A percentile compares a stretch with the other conserved stretches of the same genome.
Conservation (phyloP, 2,113 vertebrate genomes). For the Patagioenas fasciata region DNA sequence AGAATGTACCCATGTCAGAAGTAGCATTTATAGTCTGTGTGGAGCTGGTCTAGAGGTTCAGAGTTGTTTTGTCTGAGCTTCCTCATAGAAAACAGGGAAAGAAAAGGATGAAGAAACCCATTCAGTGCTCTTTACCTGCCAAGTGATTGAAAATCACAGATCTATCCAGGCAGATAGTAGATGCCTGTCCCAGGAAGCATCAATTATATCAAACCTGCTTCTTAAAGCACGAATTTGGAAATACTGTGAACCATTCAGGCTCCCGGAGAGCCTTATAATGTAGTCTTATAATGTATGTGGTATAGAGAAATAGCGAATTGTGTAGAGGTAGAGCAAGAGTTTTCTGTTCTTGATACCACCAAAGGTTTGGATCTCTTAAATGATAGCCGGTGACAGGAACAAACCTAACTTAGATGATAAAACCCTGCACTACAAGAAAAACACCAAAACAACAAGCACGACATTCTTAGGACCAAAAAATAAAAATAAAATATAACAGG, state of each 20-base stretch:
- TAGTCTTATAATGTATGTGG: not conserved
- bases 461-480: not conserved
- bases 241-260: not conserved
- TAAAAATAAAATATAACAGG: not conserved
- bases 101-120: not conserved
- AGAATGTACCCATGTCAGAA: too few species aligned
- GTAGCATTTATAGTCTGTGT: not conserved
- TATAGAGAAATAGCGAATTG: not conserved
- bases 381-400: not conserved
- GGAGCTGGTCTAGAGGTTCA: not conserved
- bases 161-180: not conserved
- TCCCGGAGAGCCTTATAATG: not conserved
- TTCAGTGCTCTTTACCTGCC: not conserved
- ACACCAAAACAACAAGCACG: not conserved
- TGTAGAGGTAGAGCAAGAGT: not conserved
- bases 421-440: not conserved
- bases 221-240: not conserved
- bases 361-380: not conserved
- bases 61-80: not conserved
- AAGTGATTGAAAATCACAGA: not conserved
- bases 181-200: not conserved
- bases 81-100: not conserved
- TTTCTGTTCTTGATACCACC: not conserved
- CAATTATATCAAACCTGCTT: not conserved
- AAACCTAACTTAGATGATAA: not conserved